These are phyloP conservation scores for Battus philenor DNA, from an alignment of 1,140 invertebrate genomes.

Conservation along the genomic window DNA sequence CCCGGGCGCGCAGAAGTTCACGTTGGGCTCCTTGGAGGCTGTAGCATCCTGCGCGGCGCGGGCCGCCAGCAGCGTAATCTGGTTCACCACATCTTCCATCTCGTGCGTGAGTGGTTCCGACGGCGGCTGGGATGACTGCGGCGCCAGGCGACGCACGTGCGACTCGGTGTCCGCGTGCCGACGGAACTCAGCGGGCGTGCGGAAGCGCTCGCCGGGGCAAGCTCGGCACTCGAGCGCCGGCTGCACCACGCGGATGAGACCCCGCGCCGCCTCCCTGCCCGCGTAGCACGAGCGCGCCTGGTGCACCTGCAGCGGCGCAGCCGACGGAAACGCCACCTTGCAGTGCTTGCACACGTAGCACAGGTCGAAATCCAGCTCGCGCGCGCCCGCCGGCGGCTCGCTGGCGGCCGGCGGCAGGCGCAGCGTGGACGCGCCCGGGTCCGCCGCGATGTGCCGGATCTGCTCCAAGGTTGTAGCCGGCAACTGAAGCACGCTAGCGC, in stretches of 20 bases:
- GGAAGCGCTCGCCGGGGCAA: conserved; percentile 81
- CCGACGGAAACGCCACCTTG: conserved; percentile 86
- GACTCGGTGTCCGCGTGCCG: conserved; percentile 80
- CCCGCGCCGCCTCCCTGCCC: conserved; percentile 79
- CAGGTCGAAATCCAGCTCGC: conserved; percentile 84
- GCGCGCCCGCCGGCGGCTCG: conserved; percentile 55
- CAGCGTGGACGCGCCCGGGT: conserved; percentile 81
- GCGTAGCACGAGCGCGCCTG: conserved; percentile 82
- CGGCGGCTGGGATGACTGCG: conserved; percentile 40
- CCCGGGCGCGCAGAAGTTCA: conserved; percentile 75
- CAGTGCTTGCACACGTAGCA: conserved; percentile 92
- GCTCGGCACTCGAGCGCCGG: conserved; percentile 82
- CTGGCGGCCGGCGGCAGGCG: conserved; percentile 76
- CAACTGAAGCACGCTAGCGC: conserved; percentile 79
- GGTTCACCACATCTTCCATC: conserved; percentile 90
- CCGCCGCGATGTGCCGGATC: conserved; percentile 80
- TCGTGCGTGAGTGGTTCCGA: conserved; percentile 83
- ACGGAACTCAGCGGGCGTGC: conserved; percentile 78
- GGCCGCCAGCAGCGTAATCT: conserved; percentile 86
- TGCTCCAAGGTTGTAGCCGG: conserved; percentile 80
- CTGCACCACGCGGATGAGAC: conserved; percentile 81
- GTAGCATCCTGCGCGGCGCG: conserved; percentile 78
- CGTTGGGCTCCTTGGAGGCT: conserved; percentile 65
- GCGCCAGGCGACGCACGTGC: conserved; percentile 67
- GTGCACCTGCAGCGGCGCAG: conserved; percentile 83